Conservation (phyloP, 2,797 vertebrate genomes). For the Rhodeus uyekii region DNA sequence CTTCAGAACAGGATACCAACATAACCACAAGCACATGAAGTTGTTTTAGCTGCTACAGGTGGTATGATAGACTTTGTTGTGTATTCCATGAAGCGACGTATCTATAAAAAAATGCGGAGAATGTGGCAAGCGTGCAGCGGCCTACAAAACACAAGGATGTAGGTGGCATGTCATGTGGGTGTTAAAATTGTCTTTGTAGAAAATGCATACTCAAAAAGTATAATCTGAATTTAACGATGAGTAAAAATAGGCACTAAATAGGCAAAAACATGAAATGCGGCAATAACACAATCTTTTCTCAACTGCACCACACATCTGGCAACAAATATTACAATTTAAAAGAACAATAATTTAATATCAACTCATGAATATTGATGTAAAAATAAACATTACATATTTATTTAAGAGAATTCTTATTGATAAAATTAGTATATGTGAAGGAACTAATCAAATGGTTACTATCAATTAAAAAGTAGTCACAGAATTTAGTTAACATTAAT, state of each 20-base stretch:
- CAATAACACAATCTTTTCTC: not conserved
- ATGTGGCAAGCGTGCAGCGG: slow-evolving; percentile 40
- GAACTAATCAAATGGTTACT: not conserved
- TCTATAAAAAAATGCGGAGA: slow-evolving; percentile 54
- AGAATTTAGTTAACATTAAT: no score
- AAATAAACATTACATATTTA: no score
- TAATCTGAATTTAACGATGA: not conserved
- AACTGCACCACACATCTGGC: not conserved
- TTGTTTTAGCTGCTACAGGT: slow-evolving; percentile 41
- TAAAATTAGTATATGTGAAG: not conserved
- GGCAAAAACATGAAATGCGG: not conserved
- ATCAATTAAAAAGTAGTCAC: not conserved
- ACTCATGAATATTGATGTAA: not conserved
- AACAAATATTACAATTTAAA: not conserved
- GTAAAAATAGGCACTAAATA: not conserved
- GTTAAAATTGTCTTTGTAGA: slow-evolving; percentile 20
- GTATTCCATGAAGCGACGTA: slow-evolving; percentile 39
- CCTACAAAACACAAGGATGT: slow-evolving; percentile 43
- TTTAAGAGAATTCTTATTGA: not conserved
- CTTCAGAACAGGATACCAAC: slow-evolving; percentile 43
- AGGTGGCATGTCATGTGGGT: slow-evolving; percentile 36
- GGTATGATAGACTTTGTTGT: slow-evolving; percentile 35
- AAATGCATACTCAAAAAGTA: not conserved
- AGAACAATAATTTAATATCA: not conserved
- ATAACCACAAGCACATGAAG: slow-evolving; percentile 40